Evolutionary conservation across 2,113 vertebrate species (phyloP), one percentile per base, ranked within the genome.

Genomic region (Rhineura floridana): DNA sequence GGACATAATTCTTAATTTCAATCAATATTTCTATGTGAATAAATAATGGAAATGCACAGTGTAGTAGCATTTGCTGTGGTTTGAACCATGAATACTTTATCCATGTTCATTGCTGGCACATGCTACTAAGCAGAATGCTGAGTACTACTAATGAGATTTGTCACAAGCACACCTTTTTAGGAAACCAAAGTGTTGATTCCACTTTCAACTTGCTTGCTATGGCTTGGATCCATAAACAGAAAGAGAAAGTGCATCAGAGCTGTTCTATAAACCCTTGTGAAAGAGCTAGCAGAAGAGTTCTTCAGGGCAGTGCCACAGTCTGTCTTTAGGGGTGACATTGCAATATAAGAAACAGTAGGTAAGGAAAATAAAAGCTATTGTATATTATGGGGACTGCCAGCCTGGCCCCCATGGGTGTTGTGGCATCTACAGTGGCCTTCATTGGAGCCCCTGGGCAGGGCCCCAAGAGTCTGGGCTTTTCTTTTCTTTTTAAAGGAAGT

Each of bases 1-100:
- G 3, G 33, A 91, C 91, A 90, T 59, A 63, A 72, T 69, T 89
- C 65, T 84, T 70, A 86, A 9, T 0, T 84, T 42, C 76, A 92
- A 84, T 62, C 0, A 90, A 86, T 78, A 87, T 67, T 33, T 0
- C 79, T n/a, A 70, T 88, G 3, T 80, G 63, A 70, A 59, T n/a
- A 78, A 62, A 39, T 83, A 1, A 62, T 59, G 70, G 65, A 78
- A 88, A 88, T 50, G 0, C 0, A 0, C 86, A 21, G 78, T 25
- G 19, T 1, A 62, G 21, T 55, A 79, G 10, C 44, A 39, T 62
- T 82, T 91, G 25, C 72, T 6, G 5, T 77, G 8, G 83, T 4
- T 87, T 59, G 67, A 78, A 84, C 65, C 8, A 81, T 79, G 19
- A 13, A 1, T 85, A 65, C 8, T 33, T 28, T 87, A 46, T 12